Conservation (phyloP, 2,797 vertebrate genomes). For the Masticophis lateralis region DNA sequence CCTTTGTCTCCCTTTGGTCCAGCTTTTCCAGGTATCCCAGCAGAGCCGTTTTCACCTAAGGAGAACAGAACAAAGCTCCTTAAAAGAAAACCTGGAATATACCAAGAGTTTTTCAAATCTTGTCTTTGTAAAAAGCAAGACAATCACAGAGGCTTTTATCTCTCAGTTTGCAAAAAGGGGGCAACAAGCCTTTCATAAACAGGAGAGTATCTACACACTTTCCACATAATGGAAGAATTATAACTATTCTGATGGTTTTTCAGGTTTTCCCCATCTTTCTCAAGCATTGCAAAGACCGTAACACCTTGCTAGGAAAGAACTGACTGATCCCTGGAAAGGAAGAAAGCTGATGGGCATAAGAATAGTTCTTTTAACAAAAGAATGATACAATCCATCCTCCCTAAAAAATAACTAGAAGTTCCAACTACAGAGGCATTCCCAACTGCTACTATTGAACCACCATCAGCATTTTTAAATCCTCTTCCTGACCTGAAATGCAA, state of each 20-base stretch:
- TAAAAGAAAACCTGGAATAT: neutral
- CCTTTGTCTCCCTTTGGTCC: slow-evolving; percentile 28
- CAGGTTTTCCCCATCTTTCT: neutral
- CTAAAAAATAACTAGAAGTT: neutral
- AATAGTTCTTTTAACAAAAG: neutral
- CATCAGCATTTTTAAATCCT: neutral
- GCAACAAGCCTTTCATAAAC: neutral
- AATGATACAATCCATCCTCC: neutral
- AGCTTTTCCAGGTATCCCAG: slow-evolving; percentile 8
- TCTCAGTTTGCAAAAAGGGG: neutral
- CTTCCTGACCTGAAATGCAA: neutral
- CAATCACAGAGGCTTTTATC: neutral
- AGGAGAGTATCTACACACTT: neutral
- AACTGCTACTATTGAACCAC: neutral
- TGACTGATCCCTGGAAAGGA: neutral
- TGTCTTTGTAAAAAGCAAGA: neutral
- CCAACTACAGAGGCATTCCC: neutral
- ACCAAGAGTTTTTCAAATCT: neutral
- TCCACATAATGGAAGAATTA: neutral
- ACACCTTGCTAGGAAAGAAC: neutral
- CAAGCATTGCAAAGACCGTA: neutral
- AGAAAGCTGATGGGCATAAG: neutral
- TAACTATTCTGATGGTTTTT: neutral
- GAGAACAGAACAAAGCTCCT: neutral
- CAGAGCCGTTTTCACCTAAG: slow-evolving; percentile 7